Evolutionary conservation across 2,113 vertebrate species (phyloP).

Genomic region (Tetrax tetrax): DNA sequence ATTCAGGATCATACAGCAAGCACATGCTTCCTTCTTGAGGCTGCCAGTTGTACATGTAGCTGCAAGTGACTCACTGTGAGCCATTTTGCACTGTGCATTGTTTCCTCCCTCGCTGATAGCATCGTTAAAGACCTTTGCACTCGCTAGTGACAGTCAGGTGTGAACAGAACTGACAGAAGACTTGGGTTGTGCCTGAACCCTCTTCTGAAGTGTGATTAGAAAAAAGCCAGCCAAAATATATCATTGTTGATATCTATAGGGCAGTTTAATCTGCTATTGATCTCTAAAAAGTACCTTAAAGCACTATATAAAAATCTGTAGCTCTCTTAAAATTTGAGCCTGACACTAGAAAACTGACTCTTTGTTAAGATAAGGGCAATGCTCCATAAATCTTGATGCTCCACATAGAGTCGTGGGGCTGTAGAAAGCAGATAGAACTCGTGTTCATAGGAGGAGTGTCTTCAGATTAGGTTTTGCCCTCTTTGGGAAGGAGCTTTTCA

Average conservation of each 20-base stretch:
- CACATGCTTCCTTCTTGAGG: background rate
- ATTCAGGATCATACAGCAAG: conserved; percentile 30
- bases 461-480: background rate
- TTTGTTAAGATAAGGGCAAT: background rate
- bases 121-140: conserved; percentile 9
- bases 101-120: background rate
- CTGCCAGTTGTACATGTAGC: background rate
- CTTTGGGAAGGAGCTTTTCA: background rate
- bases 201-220: conserved; percentile 1
- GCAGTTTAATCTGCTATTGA: background rate
- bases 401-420: background rate
- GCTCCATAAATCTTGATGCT: background rate
- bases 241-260: background rate
- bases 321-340: background rate
- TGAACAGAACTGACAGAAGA: conserved; percentile 3
- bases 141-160: conserved; percentile 3
- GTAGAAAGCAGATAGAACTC: background rate
- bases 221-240: background rate
- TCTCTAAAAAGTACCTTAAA: background rate
- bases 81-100: conserved; percentile 11
- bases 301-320: background rate
- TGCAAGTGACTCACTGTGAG: conserved; percentile 13
- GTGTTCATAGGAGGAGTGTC: background rate
- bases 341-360: background rate
- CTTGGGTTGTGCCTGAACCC: background rate